A percentile compares a stretch with the other conserved stretches of the same genome.
Conservation (phyloP, 2,113 vertebrate genomes). For the Ptilorrhoa leucosticta region DNA sequence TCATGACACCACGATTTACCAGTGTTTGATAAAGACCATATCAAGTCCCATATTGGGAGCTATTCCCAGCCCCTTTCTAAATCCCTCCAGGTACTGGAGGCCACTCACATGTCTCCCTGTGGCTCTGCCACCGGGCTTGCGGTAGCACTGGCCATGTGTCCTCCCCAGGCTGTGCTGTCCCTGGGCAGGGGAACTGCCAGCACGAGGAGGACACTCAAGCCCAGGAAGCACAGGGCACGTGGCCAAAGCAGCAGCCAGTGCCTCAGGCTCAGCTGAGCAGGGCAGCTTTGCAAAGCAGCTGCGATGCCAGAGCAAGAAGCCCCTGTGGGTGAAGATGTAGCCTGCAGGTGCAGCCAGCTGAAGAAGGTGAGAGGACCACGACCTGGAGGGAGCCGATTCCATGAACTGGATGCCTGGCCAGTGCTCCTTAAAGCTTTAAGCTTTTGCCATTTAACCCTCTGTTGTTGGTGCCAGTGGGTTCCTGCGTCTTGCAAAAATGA, state of each 20-base stretch:
- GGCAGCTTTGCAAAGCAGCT: not conserved
- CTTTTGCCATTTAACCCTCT: not conserved
- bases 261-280: fast-evolving
- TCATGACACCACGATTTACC: too few relatives aligned
- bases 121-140: not conserved
- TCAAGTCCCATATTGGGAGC: too few relatives aligned
- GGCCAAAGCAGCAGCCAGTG: not conserved
- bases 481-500: not conserved
- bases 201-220: not conserved
- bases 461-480: not conserved
- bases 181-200: not conserved
- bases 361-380: not conserved
- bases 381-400: not conserved
- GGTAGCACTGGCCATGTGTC: not conserved
- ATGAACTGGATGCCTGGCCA: not conserved
- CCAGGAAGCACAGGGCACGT: not conserved
- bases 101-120: not conserved
- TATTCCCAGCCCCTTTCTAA: not conserved
- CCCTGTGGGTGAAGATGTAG: not conserved
- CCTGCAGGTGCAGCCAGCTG: not conserved
- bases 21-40: too few relatives aligned
- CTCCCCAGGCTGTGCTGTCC: not conserved
- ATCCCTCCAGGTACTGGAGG: not conserved
- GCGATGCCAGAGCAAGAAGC: not conserved
- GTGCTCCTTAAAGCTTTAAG: not conserved